Evolutionary conservation across 2,797 vertebrate species (phyloP).

Genomic region (Chelon labrosus): DNA sequence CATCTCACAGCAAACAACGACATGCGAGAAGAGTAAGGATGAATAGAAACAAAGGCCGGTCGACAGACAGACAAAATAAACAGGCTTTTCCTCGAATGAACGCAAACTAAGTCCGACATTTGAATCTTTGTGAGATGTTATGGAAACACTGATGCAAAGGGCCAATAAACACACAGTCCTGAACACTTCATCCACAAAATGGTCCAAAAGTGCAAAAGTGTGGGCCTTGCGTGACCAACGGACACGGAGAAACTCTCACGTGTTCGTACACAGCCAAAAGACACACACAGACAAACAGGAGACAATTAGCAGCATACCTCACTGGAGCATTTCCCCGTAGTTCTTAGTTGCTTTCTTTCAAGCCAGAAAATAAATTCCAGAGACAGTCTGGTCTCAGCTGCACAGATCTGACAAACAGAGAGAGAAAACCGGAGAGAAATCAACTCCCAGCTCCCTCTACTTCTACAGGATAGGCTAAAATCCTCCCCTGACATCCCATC

Average conservation of each 20-base stretch:
- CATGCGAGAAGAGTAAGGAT: slow-evolving; percentile 18
- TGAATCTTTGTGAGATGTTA: neutral
- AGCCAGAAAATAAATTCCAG: slow-evolving; percentile 63
- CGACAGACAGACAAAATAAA: slow-evolving; percentile 3
- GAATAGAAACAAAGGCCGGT: slow-evolving; percentile 37
- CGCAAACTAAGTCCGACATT: neutral
- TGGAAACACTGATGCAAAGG: slow-evolving; percentile 6
- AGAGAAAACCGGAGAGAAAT: slow-evolving; percentile 46
- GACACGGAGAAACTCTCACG: slow-evolving; percentile 12
- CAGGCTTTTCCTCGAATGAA: neutral
- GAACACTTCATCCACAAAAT: slow-evolving; percentile 1
- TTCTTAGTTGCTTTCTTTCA: slow-evolving; percentile 38
- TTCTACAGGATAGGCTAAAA: slow-evolving; percentile 76
- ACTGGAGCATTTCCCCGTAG: slow-evolving; percentile 40
- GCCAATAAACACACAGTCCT: slow-evolving; percentile 5
- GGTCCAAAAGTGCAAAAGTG: neutral
- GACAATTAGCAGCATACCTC: slow-evolving; percentile 65
- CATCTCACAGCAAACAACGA: slow-evolving; percentile 61
- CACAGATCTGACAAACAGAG: slow-evolving; percentile 56
- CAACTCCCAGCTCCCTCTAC: slow-evolving; percentile 65
- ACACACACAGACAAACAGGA: slow-evolving; percentile 28
- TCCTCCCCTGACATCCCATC: slow-evolving; percentile 75
- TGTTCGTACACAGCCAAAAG: slow-evolving; percentile 12
- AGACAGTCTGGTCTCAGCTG: slow-evolving; percentile 58
- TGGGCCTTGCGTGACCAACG: slow-evolving; percentile 16